A percentile compares a stretch with the other conserved stretches of the same genome.
phyloP scores from a whole-genome alignment of 1,140 invertebrate genomes.

The Temnothorax longispinosus region DNA sequence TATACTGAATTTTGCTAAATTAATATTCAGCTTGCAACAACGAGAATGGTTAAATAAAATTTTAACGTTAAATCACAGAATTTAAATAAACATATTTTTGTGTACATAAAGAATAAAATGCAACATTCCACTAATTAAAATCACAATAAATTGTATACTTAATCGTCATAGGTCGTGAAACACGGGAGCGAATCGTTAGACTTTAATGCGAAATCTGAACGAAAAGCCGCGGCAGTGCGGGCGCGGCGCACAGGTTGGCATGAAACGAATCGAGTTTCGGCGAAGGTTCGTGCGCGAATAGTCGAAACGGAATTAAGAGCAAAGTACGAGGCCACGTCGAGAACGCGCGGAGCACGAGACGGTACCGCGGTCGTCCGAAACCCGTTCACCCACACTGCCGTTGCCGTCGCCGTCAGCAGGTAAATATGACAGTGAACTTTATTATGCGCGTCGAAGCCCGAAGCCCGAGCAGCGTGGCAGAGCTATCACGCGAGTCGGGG shows the following conservation, averaged over 20 bases:
- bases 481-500: constrained; percentile 72
- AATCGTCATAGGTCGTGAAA: constrained; percentile 4
- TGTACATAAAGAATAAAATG: not conserved
- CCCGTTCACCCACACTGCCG: not conserved
- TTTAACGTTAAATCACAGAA: constrained; percentile 11
- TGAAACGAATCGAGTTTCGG: constrained; percentile 2
- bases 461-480: constrained; percentile 48
- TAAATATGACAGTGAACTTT: constrained; percentile 76
- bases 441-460: constrained; percentile 70
- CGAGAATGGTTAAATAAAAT: constrained; percentile 18
- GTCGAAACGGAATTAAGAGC: constrained; percentile 18
- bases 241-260: not conserved
- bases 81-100: constrained; percentile 7
- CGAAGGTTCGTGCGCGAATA: constrained; percentile 1
- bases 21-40: constrained; percentile 10
- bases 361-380: not conserved
- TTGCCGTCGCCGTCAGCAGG: constrained; percentile 43
- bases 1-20: not conserved
- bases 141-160: constrained; percentile 24
- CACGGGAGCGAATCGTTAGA: not conserved
- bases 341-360: not conserved
- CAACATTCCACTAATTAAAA: constrained; percentile 2
- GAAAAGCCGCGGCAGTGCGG: not conserved
- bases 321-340: not conserved
- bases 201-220: constrained; percentile 13